Conservation (phyloP, 2,113 vertebrate genomes). For the Python bivittatus region DNA sequence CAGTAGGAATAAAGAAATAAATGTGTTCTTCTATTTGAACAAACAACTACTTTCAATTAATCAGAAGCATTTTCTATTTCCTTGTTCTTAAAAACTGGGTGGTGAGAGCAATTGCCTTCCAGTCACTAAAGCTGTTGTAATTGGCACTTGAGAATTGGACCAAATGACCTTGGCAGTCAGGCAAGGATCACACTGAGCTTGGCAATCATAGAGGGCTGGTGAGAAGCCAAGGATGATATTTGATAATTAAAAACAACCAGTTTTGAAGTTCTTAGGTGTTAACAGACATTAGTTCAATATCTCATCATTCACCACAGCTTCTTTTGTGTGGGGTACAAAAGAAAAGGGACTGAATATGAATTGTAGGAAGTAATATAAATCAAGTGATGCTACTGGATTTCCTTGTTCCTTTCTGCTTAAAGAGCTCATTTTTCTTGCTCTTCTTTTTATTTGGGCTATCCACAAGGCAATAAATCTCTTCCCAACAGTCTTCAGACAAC, state of each 20-base stretch:
- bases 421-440: not conserved
- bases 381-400: not conserved
- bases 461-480: not conserved
- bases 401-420: not conserved
- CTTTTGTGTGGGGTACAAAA: not conserved
- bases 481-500: not conserved
- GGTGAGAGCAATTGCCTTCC: constrained; percentile 33
- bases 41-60: constrained; percentile 29
- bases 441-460: not conserved
- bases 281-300: constrained; percentile 20
- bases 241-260: constrained; percentile 4
- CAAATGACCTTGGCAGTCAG: constrained; percentile 21
- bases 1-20: not conserved
- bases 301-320: not conserved
- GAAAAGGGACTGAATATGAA: not conserved
- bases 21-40: not conserved
- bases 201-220: constrained; percentile 2
- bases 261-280: not conserved
- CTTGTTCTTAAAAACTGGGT: constrained; percentile 35
- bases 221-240: not conserved
- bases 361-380: not conserved
- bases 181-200: constrained; percentile 2
- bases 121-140: constrained; percentile 24
- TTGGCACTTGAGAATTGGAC: constrained; percentile 9
- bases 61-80: constrained; percentile 38